Evolutionary conservation across 1,140 invertebrate genomes (phyloP), one percentile per base, ranked within the genome.

Genomic region (Ptiloglossa arizonensis): DNA sequence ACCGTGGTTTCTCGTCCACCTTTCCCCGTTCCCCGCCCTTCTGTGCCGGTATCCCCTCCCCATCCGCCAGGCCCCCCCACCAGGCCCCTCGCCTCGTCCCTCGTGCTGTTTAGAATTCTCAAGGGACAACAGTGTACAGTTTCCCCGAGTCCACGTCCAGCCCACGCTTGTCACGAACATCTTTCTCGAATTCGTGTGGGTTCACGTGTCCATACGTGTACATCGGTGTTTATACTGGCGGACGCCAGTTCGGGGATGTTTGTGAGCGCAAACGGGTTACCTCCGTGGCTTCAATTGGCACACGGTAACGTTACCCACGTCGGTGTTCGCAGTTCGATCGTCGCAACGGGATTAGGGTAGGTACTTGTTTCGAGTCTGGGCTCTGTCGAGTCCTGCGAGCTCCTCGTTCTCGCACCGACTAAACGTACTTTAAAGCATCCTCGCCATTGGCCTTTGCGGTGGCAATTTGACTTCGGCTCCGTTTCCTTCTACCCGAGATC

Each of bases 1-100:
- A 80, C 67, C 67, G 81, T 46, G 62, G 79, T 82, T 87, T 82
- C 78, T 68, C 19, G 44, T 66, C 15, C 59, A 5, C 35, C 50
- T n/a, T 44, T 29, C 27, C 29, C 59, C 63, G 5, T 50, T 27
- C 54, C 24, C 27, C 13, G 2, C 41, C 22, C 46, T 59, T 24
- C 9, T 52, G 17, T 35, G 24, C 56, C 57, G 54, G 19, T 41
- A 9, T 9, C 2, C 48, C 24, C 59, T 72, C 38, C 19, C 52
- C 19, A 22, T 19, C 67, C 35, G 44, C 27, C 44, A 11, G 11
- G 0, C 17, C 8, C 22, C 5, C 3, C 8, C 11, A 35, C 29
- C n/a, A n/a, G n/a, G n/a, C 9, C 32, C 22, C 22, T 11, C 15
- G 8, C 22, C n/a, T 75, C 24, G 32, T 64, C 46, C 69, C 22